Base-by-base conservation (phyloP, 2,888 invertebrate species). In the Schizaphis graminum region DNA sequence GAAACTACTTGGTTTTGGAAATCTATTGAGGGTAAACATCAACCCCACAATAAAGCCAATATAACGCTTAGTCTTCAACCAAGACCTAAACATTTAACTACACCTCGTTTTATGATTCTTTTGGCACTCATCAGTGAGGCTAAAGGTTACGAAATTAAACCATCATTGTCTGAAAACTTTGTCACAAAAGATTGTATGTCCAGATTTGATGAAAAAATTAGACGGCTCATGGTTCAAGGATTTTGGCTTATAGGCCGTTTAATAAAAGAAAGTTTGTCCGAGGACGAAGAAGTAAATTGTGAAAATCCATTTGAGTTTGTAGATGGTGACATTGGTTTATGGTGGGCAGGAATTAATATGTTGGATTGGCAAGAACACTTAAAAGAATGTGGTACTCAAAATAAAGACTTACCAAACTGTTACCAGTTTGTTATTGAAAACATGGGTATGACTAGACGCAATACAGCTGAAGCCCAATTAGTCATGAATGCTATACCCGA, bases 271-370 rank as follows among this genome's bases (percentile, higher is more conserved):
- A 95, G 95, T 91, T 91, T 95, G 47, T 94, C 91, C 16, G 88
- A 57, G 8, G 94, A 95, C 10, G 91, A 95, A 47, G 91, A 92
- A 94, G 67, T 93, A 28, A 95, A 94, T 57, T 93, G 95, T 87
- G 94, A 89, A 41, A 95, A 95, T 88, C 91, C 94, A 56, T 95
- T 95, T 77, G 57, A 91, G 26, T 95, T 95, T 92, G 56, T 41
- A n/a, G 94, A 95, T 53, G 95, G 95, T 85, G 95, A 95, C 28
- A 89, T 95, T 67, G 95, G 95, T 35, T 95, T 91, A 24, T 95
- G 95, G 95, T 95, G 95, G 95, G 95, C 95, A 41, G 95, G 95
- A 90, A 94, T 95, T 7, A 92, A 87, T 84, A 95, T 95, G 91
- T 91, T 95, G 49, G 95, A 95, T 49, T 95, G 95, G 95, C 89